These are phyloP conservation scores for Drosophila maculinotata DNA, from an alignment of 2,888 invertebrate species.

Conservation along the genomic window DNA sequence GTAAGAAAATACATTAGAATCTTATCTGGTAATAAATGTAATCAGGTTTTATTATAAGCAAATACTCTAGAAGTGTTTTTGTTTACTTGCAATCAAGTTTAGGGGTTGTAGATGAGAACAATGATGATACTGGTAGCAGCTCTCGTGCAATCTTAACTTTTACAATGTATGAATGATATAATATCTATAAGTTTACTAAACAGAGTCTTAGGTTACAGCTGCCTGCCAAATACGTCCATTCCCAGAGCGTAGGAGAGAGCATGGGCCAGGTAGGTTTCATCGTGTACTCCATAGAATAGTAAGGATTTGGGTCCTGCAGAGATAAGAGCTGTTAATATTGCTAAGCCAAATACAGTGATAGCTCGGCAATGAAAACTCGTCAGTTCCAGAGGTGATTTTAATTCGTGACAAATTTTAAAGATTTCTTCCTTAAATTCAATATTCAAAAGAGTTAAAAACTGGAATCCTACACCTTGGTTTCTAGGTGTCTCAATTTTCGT, in stretches of 20 bases:
- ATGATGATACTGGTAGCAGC: no score
- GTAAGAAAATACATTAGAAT: neutral
- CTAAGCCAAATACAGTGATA: neutral
- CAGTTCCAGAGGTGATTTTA: no score
- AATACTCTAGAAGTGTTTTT: no score
- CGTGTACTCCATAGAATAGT: constrained; percentile 93
- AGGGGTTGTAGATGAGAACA: neutral
- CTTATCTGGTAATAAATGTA: neutral
- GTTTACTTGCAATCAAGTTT: neutral
- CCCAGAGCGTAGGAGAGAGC: constrained; percentile 92
- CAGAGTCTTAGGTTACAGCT: neutral
- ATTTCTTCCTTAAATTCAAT: no score
- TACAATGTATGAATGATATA: no score
- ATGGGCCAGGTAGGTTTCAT: constrained; percentile 94
- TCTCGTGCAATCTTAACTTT: no score
- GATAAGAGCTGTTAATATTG: no score
- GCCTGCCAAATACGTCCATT: constrained; percentile 85
- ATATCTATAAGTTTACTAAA: neutral
- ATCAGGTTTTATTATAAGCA: neutral
- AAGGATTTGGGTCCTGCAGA: constrained; percentile 92
- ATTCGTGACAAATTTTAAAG: no score
- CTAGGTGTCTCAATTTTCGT: no score
- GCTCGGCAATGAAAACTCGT: no score
- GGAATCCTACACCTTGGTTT: no score
- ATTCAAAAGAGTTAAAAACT: no score